Conservation (phyloP, 2,797 vertebrate genomes). For the Triplophysa yarkandensis region DNA sequence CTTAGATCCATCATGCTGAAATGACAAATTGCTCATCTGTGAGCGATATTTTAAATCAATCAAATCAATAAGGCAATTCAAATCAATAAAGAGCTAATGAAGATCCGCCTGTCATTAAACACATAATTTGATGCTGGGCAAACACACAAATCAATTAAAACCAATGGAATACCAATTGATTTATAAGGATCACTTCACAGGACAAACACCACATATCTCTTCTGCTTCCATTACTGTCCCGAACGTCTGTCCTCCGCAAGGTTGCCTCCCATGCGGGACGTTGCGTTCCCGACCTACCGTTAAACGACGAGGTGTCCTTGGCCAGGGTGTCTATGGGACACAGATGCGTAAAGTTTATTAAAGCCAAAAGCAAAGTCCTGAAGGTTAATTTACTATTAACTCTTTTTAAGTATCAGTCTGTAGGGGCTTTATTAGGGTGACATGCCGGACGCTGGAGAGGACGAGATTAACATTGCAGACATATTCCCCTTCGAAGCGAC, state of each 20-base stretch:
- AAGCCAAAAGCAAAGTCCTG: conserved; percentile 72
- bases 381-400: conserved; percentile 86
- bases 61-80: conserved; percentile 34
- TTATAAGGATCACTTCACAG: conserved; percentile 39
- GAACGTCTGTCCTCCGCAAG: conserved; percentile 66
- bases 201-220: neutral
- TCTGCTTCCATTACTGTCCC: conserved; percentile 47
- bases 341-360: conserved; percentile 63
- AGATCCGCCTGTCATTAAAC: conserved; percentile 33
- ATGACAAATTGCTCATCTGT: conserved; percentile 33
- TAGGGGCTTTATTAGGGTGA: conserved; percentile 81
- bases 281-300: conserved; percentile 69
- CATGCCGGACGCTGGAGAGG: conserved; percentile 68
- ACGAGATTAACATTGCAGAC: conserved; percentile 76
- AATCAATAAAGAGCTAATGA: conserved; percentile 44
- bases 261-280: conserved; percentile 68
- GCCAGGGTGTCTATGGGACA: conserved; percentile 60
- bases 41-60: conserved; percentile 28
- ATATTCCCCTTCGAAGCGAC: conserved; percentile 52
- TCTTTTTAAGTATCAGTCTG: conserved; percentile 80
- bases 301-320: conserved; percentile 75
- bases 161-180: conserved; percentile 15
- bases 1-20: conserved; percentile 1
- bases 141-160: conserved; percentile 46
- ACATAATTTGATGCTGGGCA: conserved; percentile 42